Evolutionary conservation across 2,113 vertebrate genomes (phyloP).

Genomic region (Riparia riparia): DNA sequence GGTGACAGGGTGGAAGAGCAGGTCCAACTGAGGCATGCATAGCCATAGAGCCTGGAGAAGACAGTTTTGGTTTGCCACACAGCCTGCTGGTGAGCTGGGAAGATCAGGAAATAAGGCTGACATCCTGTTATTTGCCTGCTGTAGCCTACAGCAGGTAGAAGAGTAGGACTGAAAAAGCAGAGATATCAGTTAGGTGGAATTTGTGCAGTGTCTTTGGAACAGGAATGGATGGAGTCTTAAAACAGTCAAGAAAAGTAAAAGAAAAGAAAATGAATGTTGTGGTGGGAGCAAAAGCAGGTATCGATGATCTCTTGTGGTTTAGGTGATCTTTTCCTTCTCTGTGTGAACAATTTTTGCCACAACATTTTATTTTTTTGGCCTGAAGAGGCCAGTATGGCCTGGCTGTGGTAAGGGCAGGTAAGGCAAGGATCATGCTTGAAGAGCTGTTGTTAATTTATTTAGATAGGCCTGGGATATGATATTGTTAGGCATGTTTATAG

Average conservation of each 20-base stretch:
- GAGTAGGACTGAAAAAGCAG: background rate
- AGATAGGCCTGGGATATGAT: background rate
- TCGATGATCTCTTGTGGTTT: background rate
- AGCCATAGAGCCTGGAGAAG: background rate
- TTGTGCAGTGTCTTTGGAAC: background rate
- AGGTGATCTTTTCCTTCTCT: background rate
- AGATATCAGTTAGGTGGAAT: background rate
- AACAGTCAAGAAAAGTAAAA: background rate
- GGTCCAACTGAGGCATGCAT: rapidly evolving
- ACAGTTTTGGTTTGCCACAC: background rate
- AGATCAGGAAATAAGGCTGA: background rate
- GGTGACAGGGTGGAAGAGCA: background rate
- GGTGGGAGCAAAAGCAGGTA: background rate
- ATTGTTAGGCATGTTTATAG: background rate
- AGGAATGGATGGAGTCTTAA: background rate
- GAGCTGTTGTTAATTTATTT: background rate
- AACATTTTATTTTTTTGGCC: background rate
- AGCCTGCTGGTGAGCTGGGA: background rate
- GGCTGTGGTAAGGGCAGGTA: background rate
- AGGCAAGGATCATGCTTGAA: background rate
- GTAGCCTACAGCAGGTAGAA: background rate
- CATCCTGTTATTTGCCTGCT: background rate
- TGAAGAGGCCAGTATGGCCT: background rate
- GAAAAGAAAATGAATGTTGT: background rate
- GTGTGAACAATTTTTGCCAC: background rate